Evolutionary conservation across 53 echinoderm and acorn worm species (phyloP), one percentile per base, ranked within the genome.

Genomic region (Echinometra lucunter): DNA sequence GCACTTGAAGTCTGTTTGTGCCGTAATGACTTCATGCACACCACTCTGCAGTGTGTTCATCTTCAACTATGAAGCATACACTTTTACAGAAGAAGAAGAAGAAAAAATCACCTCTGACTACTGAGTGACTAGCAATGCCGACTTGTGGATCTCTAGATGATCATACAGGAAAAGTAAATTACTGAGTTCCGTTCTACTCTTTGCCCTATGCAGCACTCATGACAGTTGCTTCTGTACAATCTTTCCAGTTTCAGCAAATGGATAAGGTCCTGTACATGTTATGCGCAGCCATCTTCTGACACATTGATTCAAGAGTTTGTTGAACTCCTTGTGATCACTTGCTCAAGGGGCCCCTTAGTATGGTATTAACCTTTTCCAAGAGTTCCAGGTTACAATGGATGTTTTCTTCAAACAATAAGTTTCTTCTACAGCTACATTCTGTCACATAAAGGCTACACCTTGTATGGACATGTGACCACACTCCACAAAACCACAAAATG

Each of bases 141-240:
- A 69, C 15, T 85, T 85, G 47, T 27, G 47, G 49, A 85, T 49
- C 85, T 49, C 28, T 85, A 28, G 49, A 78, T 28, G 49, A 53
- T 85, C 85, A 85, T n/a, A 85, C 85, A 85, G 85, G 85, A 85
- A 85, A 25, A 85, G 30, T 49, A 49, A 85, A 85, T 85, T 85
- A 85, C 6, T 45, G 3, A 53, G 49, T 85, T 49, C 49, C 85
- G 42, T 21, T 38, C 38, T 78, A 42, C 35, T 38, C 38, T 78
- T 49, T 28, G 28, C 85, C 1, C 27, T 47, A 2, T 25, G n/a
- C 28, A 44, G 1, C 27, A 47, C 27, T 49, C 78, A 3, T 1
- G 40, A 42, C 19, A 78, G 38, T 44, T 30, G 16, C 85, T 85
- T 85, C 49, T 42, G n/a, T n/a, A 85, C 42, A 42, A 81, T 15